Evolutionary conservation across 2,113 vertebrate genomes (phyloP), one percentile per base, ranked within the genome.

Genomic region (Caracal caracal): DNA sequence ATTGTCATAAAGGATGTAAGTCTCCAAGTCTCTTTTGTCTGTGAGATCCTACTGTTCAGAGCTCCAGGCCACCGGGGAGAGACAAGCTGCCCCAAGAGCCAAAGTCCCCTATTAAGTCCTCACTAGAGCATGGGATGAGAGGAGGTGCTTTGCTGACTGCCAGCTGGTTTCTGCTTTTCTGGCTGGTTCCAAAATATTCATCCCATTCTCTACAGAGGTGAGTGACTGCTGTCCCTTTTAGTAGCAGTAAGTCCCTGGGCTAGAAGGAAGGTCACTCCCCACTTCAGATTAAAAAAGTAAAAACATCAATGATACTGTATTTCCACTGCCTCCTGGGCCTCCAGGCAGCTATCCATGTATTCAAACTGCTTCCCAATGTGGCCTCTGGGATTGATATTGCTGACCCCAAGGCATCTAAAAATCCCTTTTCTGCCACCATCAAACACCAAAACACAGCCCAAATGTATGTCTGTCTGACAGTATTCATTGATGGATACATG

Each of bases 111-210:
- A 6, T 33, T 16, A 49, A 12, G 35, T 43, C 28, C n/a, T 94
- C n/a, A 26, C 43, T 76, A 17, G 11, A 83, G 61, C 37, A 15
- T 9, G n/a, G 12, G 19, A 66, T 59, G 68, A 22, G 47, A 13
- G 1, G 16, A 12, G 33, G 6, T 22, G 85, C 8, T 43, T 63
- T 68, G 13, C 47, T 78, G 33, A 47, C 3, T 13, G 5, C 49
- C 30, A 20, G 86, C 20, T 78, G 22, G 10, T 16, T 16, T 2
- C 49, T 65, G 7, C 1, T 75, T 82, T 53, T 11, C 15, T 73
- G 90, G 40, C 49, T 26, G 1, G 93, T 73, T 93, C 37, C 80
- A 35, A 28, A 71, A 71, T 79, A 85, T 97, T 98, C 87, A 49
- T 88, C 89, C 86, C 22, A 78, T 94, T 19, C 91, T 97, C 5